These are phyloP conservation scores for Cylindroiulus punctatus DNA, from an alignment of 2,888 invertebrate genomes.

Conservation along the genomic window DNA sequence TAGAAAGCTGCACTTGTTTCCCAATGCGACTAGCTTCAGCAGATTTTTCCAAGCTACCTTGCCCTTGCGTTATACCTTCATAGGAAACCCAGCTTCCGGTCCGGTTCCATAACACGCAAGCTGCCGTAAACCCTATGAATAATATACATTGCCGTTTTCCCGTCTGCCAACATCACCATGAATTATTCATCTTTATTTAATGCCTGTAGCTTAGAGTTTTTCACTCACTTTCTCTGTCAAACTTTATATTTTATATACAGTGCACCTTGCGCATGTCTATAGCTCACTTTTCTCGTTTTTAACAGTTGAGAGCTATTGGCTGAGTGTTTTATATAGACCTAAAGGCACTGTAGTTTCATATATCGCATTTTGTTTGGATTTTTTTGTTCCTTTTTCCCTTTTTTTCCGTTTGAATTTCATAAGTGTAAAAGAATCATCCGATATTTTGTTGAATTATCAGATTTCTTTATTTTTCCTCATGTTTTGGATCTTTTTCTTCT, in stretches of 20 bases:
- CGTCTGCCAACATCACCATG: slow-evolving; percentile 54
- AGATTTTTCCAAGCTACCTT: neutral
- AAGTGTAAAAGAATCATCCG: slow-evolving; percentile 40
- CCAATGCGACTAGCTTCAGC: neutral
- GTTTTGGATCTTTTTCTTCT: slow-evolving; percentile 25
- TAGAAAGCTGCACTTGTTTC: neutral
- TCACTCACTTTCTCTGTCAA: slow-evolving; percentile 52
- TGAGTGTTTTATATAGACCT: slow-evolving; percentile 19
- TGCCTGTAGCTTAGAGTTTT: slow-evolving; percentile 53
- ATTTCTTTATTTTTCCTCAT: slow-evolving; percentile 41
- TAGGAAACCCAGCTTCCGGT: slow-evolving; percentile 25
- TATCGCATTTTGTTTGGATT: neutral
- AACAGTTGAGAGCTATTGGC: slow-evolving; percentile 45
- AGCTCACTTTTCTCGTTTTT: slow-evolving; percentile 39
- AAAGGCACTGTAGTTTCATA: slow-evolving; percentile 18
- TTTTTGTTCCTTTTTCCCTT: neutral
- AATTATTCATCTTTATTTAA: slow-evolving; percentile 53
- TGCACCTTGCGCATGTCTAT: slow-evolving; percentile 45
- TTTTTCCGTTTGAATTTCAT: slow-evolving; percentile 32
- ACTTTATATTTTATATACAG: slow-evolving; percentile 45
- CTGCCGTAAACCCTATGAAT: slow-evolving; percentile 54
- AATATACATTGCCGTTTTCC: slow-evolving; percentile 52
- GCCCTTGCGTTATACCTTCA: neutral
- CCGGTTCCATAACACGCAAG: slow-evolving; percentile 47
- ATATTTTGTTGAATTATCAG: slow-evolving; percentile 42